Base-by-base conservation (phyloP, 2,888 invertebrate species). In the Lithophane leautieri region DNA sequence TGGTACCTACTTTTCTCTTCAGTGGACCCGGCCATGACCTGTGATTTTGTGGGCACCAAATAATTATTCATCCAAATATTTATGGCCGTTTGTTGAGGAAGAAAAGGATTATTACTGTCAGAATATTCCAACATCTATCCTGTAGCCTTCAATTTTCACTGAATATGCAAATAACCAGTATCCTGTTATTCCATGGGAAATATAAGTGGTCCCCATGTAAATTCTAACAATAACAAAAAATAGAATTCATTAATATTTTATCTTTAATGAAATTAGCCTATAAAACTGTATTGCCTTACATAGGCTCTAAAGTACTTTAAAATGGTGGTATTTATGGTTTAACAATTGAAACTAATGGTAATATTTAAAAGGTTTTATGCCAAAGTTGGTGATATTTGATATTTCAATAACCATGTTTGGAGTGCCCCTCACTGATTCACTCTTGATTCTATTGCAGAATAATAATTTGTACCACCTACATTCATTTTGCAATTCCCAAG, bases 221-320 rank as follows among this genome's bases (percentile, higher is more conserved):
- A n/a, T n/a, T n/a, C n/a, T n/a, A n/a, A n/a, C n/a, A n/a, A n/a
- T n/a, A n/a, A n/a, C n/a, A n/a, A n/a, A n/a, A n/a, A n/a, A n/a
- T n/a, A 58, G 8, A 52, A 52, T 40, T 68, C 3, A 56, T 60
- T 60, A 50, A 56, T 68, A 60, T 62, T 76, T 28, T 69, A 72
- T 68, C 58, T 60, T 25, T 69, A 73, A 63, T 76, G 54, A 65
- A 76, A 80, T 50, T 25, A 47, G 60, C 22, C 22, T 25, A 76
- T 76, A 63, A 61, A 65, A 65, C 19, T 71, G 28, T 56, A 54
- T 58, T 60, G 71, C 68, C 72, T 50, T 11, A 54, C 8, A 52
- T 7, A 47, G 61, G 52, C 66, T 40, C 47, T 44, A 8, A 56
- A 69, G 34, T 69, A 42, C 22, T 6, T 54, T 3, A 52, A 66